These are phyloP conservation scores for Umimayanthus kanabou DNA, from an alignment of 92 coral and sea anemone species.

Conservation along the genomic window DNA sequence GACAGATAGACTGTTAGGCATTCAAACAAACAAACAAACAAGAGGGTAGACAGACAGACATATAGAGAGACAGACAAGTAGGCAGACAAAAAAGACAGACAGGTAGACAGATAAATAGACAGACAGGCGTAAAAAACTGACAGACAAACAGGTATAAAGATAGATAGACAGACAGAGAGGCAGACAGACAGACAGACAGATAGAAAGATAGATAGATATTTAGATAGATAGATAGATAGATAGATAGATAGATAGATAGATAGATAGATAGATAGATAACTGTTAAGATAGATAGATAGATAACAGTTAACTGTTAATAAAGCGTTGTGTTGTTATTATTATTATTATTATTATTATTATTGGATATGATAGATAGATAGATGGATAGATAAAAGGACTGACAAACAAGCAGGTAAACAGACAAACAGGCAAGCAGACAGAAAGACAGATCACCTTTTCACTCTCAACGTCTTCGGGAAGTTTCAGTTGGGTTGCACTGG, in stretches of 20 bases:
- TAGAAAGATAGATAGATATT: no score
- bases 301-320: no score
- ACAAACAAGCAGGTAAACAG: background rate
- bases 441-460: slow-evolving; percentile 70
- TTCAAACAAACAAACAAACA: background rate
- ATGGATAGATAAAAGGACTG: background rate
- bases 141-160: background rate
- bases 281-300: no score
- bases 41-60: background rate
- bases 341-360: no score
- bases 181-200: background rate
- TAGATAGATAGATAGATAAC: no score
- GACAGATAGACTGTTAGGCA: background rate
- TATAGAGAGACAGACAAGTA: background rate
- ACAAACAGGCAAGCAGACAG: background rate
- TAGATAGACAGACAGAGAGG: no score
- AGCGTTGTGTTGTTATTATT: no score
- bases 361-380: no score
- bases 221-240: no score
- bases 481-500: slow-evolving; percentile 72
- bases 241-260: no score
- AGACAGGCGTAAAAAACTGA: background rate
- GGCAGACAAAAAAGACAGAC: background rate
- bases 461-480: slow-evolving; percentile 83
- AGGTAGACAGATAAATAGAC: background rate